Evolutionary conservation across 2,113 vertebrate genomes (phyloP), one percentile per base, ranked within the genome.

Genomic region (Psammodynastes pulverulentus): DNA sequence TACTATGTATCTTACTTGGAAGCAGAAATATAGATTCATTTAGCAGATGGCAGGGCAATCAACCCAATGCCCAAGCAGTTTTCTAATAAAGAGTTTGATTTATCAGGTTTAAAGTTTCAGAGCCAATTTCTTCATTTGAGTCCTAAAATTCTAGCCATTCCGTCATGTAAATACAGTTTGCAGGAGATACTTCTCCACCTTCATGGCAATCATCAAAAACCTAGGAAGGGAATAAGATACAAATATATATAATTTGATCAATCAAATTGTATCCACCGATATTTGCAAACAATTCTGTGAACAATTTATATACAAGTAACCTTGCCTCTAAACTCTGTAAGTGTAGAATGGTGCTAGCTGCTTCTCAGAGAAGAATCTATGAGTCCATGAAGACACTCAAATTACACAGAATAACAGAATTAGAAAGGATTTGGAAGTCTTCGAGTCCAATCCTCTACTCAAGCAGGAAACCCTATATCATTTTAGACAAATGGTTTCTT

Each of bases 121-220:
- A 95, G 29, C 91, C 94, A 19, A 89, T 3, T 84, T n/a, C 84
- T 21, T 93, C 39, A 67, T 72, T 67, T 89, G 72, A 21, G 43
- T 88, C 90, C 97, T 97, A 99, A 95, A 99, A 99, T 92, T 98
- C 98, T 67, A 99, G 95, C 99, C 99, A 99, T 88, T 99, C 99
- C 19, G 96, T 97, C 98, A 99, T 98, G 95, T 99, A 99, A 95
- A 99, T 93, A 95, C 99, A 99, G 94, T 97, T 98, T 1, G 98
- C 98, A 19, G 99, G 99, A 23, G 99, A 99, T 95, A 99, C 99
- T 34, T 99, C 99, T 51, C 99, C 99, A 46, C 98, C 99, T 95
- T 99, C 98, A 15, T 99, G 98, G 96, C 99, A 99, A 95, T 99
- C 99, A 1, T 99, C 98, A 96, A 99, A 99, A 96, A 99, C 99